Evolutionary conservation across 2,113 vertebrate species (phyloP).

Genomic region (Pelecanus crispus): DNA sequence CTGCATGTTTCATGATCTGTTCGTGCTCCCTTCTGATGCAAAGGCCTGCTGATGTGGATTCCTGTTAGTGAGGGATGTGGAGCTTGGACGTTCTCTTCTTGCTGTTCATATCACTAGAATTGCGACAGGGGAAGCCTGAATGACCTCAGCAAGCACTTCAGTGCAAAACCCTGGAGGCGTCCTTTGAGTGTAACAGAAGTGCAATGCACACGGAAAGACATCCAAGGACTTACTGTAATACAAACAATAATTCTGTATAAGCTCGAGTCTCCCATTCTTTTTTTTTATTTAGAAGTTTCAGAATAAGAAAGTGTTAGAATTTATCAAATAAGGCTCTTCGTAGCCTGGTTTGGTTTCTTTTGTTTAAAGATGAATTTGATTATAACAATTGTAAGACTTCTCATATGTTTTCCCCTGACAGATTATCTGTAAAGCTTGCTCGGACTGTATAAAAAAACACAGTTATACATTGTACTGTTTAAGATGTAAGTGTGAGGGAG

Average conservation of each 20-base stretch:
- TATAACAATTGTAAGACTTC: neutral
- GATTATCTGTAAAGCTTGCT: neutral
- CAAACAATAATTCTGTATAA: neutral
- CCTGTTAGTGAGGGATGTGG: neutral
- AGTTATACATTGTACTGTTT: neutral
- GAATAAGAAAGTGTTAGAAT: neutral
- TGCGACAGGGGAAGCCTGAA: neutral
- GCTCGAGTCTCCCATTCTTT: neutral
- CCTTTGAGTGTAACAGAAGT: neutral
- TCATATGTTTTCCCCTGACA: neutral
- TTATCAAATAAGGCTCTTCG: neutral
- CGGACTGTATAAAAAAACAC: neutral
- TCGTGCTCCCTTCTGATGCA: accelerated
- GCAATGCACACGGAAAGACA: neutral
- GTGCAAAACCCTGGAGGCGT: neutral
- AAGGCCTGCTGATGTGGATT: neutral
- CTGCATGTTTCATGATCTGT: neutral
- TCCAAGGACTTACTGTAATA: neutral
- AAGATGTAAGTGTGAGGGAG: neutral
- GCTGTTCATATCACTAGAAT: neutral
- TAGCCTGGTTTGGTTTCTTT: neutral
- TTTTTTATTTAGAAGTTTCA: neutral
- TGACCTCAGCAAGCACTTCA: neutral
- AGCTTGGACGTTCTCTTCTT: accelerated
- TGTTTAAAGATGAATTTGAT: neutral